Base-by-base conservation (phyloP, 2,888 invertebrate genomes). In the Endomychus coccineus region DNA sequence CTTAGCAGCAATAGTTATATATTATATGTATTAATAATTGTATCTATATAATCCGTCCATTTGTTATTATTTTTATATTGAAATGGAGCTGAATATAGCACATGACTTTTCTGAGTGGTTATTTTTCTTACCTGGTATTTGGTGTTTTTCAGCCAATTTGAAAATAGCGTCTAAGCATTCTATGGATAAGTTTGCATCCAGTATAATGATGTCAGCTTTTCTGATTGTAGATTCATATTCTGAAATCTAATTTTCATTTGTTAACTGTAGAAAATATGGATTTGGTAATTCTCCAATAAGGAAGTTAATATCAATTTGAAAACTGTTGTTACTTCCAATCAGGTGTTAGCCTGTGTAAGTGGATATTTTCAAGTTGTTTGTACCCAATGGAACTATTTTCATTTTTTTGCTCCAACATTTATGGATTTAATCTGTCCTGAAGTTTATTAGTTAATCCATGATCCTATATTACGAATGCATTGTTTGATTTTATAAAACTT, bases 181-280 rank as follows among this genome's bases (percentile, higher is more conserved):
- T 55, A 92, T 79, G 0, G 83, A 75, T 27, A 87, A 59, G 67
- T 96, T 96, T 5, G 83, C 89, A 62, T 96, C 96, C 34, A 94
- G 64, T 12, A 92, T 70, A 6, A 96, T 73, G 16, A 94, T 62
- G 1, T 87, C 80, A 0, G 87, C 74, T 6, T 65, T 59, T 44
- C 70, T 66, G 15, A 94, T 67, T 1, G 73, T 55, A 1, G 73
- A 58, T 37, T 75, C 70, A 54, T 80, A 72, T 34, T 69, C 65
- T 38, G 67, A 60, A n/a, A 88, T 71, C 77, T 83, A n/a, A n/a
- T n/a, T n/a, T n/a, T n/a, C n/a, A n/a, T n/a, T n/a, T n/a, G n/a
- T n/a, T n/a, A n/a, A n/a, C n/a, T n/a, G n/a, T n/a, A n/a, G 59
- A 23, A 62, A 62, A 37, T 24, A 10, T 19, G 5, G 19, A 19